Evolutionary conservation across 2,888 invertebrate species (phyloP), one percentile per base, ranked within the genome.

Genomic region (Callinectes sapidus): DNA sequence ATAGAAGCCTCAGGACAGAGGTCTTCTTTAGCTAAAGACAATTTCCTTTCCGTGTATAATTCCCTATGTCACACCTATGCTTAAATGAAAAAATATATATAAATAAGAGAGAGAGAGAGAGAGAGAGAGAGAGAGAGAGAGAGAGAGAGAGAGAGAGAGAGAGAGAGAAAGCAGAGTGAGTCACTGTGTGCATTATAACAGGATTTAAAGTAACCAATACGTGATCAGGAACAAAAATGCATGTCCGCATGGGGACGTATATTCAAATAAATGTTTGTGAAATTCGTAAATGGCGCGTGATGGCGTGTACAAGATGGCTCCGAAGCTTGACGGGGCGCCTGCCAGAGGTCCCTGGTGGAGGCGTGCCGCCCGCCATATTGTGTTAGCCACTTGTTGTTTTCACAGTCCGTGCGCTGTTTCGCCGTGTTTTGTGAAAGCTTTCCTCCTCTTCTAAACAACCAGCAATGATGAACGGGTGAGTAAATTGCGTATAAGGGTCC

Each of bases 381-480:
- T 93, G 86, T 91, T 91, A 61, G 93, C 93, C 93, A 93, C 93
- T 93, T 93, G 93, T 93, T 93, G 93, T 93, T 88, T 71, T 92
- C 87, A 91, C 88, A 88, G 92, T 77, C 81, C 88, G 92, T 77
- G 91, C 89, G 66, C 89, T 48, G 89, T 91, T 85, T 89, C 42
- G n/a, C 91, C 91, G 89, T 93, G 91, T 89, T 93, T 93, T 93
- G 91, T 93, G 91, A 89, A 89, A 91, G 89, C 81, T 92, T 91
- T 92, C 77, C 71, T 54, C 91, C 88, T 55, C 81, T 85, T 48
- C n/a, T 18, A 81, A 88, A 54, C 55, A 90, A 81, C 81, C 92
- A 89, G 92, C 88, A 35, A 92, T 92, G 92, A 92, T 92, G 92
- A 92, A 92, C 92, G 92, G 92, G 92, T 92, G 88, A 92, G 92